Evolutionary conservation across 1,140 invertebrate genomes (phyloP).

Genomic region (Orchesella cincta): DNA sequence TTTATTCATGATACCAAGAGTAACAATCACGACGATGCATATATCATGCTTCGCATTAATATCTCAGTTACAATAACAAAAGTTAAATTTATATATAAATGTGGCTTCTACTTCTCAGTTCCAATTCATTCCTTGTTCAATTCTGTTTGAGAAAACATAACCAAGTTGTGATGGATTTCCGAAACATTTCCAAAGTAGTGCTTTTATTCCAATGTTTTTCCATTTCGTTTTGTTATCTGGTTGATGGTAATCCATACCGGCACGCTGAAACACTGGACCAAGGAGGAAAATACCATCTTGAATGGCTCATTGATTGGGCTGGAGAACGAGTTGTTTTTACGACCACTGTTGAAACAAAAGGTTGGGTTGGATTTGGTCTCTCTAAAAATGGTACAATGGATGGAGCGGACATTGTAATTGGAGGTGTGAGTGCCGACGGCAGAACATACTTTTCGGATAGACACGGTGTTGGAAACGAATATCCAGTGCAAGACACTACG

Average conservation of each 20-base stretch:
- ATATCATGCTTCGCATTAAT: too few species aligned
- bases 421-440: neutral
- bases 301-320: conserved; percentile 10
- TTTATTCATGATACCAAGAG: too few species aligned
- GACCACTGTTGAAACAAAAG: neutral
- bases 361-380: neutral
- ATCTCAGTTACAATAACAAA: too few species aligned
- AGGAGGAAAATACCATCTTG: neutral
- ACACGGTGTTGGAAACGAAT: conserved; percentile 63
- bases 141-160: too few species aligned
- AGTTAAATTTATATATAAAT: too few species aligned
- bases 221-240: too few species aligned
- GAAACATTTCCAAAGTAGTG: too few species aligned
- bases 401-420: conserved; percentile 1
- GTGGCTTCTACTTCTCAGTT: too few species aligned
- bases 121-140: too few species aligned
- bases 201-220: too few species aligned
- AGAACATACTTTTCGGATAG: conserved; percentile 51
- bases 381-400: neutral
- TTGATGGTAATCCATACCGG: neutral
- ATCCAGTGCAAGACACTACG: conserved; percentile 68
- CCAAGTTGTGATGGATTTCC: too few species aligned
- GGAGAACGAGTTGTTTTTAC: neutral
- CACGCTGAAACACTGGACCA: neutral
- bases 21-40: too few species aligned